Percentiles rank a stretch among this genome's conserved stretches.
phyloP scores from a whole-genome alignment of 2,113 vertebrate genomes.

The Leptosomus discolor region DNA sequence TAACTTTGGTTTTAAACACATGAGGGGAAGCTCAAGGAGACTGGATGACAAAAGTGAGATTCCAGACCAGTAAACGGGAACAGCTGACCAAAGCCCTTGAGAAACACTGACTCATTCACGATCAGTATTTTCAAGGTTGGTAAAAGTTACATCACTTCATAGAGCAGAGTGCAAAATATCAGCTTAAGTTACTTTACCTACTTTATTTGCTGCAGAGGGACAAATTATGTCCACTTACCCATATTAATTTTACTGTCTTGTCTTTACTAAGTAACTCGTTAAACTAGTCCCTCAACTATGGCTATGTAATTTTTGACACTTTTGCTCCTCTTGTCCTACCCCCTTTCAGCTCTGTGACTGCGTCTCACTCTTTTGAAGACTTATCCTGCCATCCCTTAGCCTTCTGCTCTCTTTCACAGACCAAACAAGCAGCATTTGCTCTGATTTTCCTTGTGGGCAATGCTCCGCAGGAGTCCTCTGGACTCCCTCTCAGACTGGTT shows the following conservation, averaged over 20 bases:
- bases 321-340: neutral
- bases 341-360: neutral
- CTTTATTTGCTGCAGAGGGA: neutral
- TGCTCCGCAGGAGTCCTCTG: neutral
- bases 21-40: neutral
- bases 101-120: constrained; percentile 30
- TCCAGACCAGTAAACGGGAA: constrained; percentile 53
- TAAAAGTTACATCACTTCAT: constrained; percentile 39
- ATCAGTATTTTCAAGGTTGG: constrained; percentile 39
- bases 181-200: neutral
- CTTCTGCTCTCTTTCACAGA: neutral
- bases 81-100: constrained; percentile 47
- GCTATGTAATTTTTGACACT: neutral
- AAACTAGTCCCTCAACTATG: neutral
- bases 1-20: neutral
- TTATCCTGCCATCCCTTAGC: neutral
- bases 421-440: neutral
- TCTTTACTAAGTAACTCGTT: neutral
- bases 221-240: neutral
- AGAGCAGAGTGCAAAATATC: neutral
- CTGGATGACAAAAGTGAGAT: constrained; percentile 13
- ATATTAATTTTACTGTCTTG: neutral
- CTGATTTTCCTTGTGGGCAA: neutral
- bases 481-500: neutral
- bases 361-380: neutral